Evolutionary conservation across 2,888 invertebrate genomes (phyloP).

Genomic region (Pristionchus arcanus): DNA sequence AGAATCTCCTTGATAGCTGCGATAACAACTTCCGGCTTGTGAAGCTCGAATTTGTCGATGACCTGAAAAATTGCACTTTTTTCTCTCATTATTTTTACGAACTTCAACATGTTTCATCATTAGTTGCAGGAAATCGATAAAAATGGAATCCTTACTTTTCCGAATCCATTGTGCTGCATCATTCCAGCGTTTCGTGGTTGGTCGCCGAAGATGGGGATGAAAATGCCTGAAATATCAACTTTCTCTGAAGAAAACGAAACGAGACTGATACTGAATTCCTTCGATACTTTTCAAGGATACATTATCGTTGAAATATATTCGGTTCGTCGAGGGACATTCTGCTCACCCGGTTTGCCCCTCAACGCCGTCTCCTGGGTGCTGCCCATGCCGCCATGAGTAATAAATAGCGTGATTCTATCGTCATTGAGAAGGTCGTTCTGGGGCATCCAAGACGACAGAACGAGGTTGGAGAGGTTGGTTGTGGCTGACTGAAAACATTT

Average conservation of each 20-base stretch:
- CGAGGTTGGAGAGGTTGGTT: neutral
- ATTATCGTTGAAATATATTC: neutral
- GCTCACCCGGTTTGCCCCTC: slow-evolving; percentile 44
- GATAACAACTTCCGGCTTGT: neutral
- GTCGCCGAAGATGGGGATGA: slow-evolving; percentile 40
- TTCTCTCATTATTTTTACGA: neutral
- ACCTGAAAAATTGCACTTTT: neutral
- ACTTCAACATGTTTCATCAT: too few relatives aligned
- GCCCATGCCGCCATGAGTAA: slow-evolving; percentile 51
- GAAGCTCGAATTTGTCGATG: slow-evolving; percentile 15
- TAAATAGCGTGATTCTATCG: neutral
- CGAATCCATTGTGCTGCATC: slow-evolving; percentile 47
- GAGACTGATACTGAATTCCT: neutral
- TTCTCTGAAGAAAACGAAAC: neutral
- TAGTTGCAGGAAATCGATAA: neutral
- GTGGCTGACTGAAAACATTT: neutral
- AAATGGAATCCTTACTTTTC: neutral
- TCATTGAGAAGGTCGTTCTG: slow-evolving; percentile 29
- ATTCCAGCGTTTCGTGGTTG: slow-evolving; percentile 27
- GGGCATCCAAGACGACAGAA: neutral
- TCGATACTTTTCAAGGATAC: neutral
- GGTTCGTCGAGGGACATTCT: too few relatives aligned
- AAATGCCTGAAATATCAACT: neutral
- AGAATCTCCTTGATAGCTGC: neutral
- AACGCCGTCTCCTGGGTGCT: slow-evolving; percentile 20